Conservation (phyloP, 2,888 invertebrate species). For the Noctuana brunneofusca region DNA sequence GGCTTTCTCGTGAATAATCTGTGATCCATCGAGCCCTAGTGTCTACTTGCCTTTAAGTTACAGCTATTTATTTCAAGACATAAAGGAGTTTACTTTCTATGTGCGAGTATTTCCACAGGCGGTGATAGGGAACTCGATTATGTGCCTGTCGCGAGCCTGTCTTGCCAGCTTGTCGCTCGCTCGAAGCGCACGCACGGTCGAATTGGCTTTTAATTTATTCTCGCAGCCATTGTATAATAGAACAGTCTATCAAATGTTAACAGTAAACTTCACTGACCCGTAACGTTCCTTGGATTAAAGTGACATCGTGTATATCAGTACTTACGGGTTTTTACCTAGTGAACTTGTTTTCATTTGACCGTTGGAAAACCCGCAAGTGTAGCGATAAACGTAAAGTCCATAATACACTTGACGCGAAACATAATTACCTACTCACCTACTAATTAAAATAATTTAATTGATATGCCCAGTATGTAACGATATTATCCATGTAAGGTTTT, state of each 20-base stretch:
- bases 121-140: conserved; percentile 39
- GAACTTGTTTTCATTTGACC: not conserved
- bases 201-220: conserved; percentile 41
- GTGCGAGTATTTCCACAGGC: conserved; percentile 43
- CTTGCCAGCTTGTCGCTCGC: not conserved
- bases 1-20: no score
- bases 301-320: not conserved
- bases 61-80: not conserved
- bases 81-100: conserved; percentile 34
- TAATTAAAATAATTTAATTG: no score
- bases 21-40: no score
- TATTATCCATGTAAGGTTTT: no score
- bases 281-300: not conserved
- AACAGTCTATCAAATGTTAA: conserved; percentile 20
- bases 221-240: conserved; percentile 28
- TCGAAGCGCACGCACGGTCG: conserved; percentile 13
- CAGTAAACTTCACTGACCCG: not conserved
- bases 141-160: conserved; percentile 31
- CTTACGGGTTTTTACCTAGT: not conserved
- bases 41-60: no score
- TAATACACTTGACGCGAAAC: not conserved
- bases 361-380: not conserved
- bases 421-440: no score
- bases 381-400: not conserved
- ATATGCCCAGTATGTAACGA: no score